Percentiles rank a stretch among this genome's conserved stretches.
These are phyloP conservation scores for Xylota segnis DNA, from an alignment of 2,888 invertebrate genomes.

Conservation along the genomic window DNA sequence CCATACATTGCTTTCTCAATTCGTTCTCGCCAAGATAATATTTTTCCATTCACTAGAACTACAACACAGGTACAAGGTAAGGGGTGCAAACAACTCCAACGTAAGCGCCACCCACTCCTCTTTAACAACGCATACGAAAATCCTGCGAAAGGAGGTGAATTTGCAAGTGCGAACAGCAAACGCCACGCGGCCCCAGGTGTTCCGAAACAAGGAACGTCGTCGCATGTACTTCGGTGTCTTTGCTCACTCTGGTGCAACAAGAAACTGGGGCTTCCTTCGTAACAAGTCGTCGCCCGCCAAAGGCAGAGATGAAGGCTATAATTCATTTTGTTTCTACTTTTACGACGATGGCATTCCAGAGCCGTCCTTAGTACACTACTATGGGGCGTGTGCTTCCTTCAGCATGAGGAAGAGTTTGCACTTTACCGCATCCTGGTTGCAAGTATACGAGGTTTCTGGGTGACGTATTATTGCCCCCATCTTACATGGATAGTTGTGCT, in stretches of 20 bases:
- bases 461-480: conserved; percentile 64
- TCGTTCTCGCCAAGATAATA: conserved; percentile 50
- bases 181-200: conserved; percentile 66
- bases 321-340: conserved; percentile 70
- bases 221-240: conserved; percentile 10
- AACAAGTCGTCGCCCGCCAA: conserved; percentile 45
- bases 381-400: neutral
- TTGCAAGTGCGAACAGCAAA: conserved; percentile 73
- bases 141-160: conserved; percentile 51
- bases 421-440: conserved; percentile 33
- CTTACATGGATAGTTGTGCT: conserved; percentile 60
- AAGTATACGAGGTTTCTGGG: conserved; percentile 48
- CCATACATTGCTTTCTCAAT: conserved; percentile 60
- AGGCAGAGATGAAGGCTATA: conserved; percentile 64
- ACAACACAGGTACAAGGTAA: neutral
- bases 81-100: neutral
- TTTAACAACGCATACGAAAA: conserved; percentile 43
- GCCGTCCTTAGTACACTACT: conserved; percentile 40
- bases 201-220: conserved; percentile 41
- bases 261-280: conserved; percentile 29
- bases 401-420: conserved; percentile 58
- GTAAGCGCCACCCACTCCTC: neutral
- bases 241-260: conserved; percentile 26
- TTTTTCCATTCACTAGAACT: conserved; percentile 53
- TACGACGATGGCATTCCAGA: conserved; percentile 50